Conservation (phyloP, 2,797 vertebrate genomes). For the Pseudochaenichthys georgianus region DNA sequence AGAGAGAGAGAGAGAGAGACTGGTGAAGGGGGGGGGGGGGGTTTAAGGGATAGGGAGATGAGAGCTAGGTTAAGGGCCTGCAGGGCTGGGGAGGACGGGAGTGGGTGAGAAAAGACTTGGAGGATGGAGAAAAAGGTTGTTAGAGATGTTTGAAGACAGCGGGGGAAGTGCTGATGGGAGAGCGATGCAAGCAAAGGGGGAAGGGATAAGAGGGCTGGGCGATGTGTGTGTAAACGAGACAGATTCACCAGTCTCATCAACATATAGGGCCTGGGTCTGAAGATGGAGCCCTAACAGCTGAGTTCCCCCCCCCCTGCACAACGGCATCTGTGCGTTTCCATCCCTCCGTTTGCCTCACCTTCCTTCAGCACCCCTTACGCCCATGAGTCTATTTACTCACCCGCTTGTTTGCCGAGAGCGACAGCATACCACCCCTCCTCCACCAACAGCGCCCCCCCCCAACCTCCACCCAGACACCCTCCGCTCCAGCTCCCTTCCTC, state of each 20-base stretch:
- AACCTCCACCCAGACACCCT: conserved; percentile 63
- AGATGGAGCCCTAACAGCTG: conserved; percentile 78
- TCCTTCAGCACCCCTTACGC: conserved; percentile 75
- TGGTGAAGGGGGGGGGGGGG: conserved; percentile 53
- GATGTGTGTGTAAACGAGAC: conserved; percentile 61
- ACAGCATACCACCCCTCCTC: conserved; percentile 73
- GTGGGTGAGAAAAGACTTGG: conserved; percentile 66
- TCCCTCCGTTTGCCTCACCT: conserved; percentile 60
- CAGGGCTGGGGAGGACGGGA: conserved; percentile 72
- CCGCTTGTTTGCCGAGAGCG: conserved; percentile 84
- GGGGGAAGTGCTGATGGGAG: conserved; percentile 69
- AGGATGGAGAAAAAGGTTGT: conserved; percentile 74
- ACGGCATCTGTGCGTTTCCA: conserved; percentile 60
- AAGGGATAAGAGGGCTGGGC: conserved; percentile 28
- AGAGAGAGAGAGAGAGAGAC: conserved; percentile 49
- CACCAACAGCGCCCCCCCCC: conserved; percentile 48
- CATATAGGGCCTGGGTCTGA: conserved; percentile 74
- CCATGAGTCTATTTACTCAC: conserved; percentile 86
- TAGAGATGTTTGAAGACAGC: conserved; percentile 80
- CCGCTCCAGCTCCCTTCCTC: conserved; percentile 38
- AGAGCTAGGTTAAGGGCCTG: conserved; percentile 80
- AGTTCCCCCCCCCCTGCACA: conserved; percentile 70
- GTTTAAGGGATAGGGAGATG: conserved; percentile 73
- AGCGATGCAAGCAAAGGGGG: conserved; percentile 46
- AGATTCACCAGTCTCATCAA: conserved; percentile 70